Evolutionary conservation across 2,113 vertebrate genomes (phyloP).

Genomic region (Onychorhynchus coronatus): DNA sequence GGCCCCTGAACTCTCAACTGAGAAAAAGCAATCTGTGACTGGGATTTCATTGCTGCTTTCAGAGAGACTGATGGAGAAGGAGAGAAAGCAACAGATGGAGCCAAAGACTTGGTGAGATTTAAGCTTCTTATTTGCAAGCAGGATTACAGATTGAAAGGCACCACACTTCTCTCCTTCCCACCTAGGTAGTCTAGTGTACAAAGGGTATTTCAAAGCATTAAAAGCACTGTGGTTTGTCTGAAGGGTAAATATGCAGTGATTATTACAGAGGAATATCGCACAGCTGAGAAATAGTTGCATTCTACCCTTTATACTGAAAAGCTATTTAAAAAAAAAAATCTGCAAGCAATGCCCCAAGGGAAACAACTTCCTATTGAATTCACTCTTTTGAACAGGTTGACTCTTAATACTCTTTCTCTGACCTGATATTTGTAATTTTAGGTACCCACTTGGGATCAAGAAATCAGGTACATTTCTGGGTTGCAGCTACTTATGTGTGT

Average conservation of each 20-base stretch:
- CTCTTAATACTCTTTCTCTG: not conserved
- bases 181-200: not conserved
- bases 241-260: not conserved
- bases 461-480: not conserved
- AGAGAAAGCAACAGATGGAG: not conserved
- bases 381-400: not conserved
- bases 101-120: not conserved
- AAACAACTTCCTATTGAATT: not conserved
- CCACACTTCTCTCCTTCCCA: not conserved
- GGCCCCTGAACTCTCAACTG: not conserved
- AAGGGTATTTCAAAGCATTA: not conserved
- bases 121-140: not conserved
- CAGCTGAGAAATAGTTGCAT: not conserved
- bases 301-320: not conserved
- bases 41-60: not conserved
- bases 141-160: not conserved
- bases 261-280: not conserved
- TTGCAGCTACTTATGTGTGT: not conserved
- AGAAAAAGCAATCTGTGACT: not conserved
- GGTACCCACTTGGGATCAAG: not conserved
- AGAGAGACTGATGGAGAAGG: not conserved
- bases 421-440: not conserved
- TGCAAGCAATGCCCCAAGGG: not conserved
- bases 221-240: not conserved
- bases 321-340: not conserved